Percentiles rank a stretch among this genome's conserved stretches.
These are phyloP conservation scores for Aromia moschata DNA, from an alignment of 2,888 invertebrate species.

Conservation along the genomic window DNA sequence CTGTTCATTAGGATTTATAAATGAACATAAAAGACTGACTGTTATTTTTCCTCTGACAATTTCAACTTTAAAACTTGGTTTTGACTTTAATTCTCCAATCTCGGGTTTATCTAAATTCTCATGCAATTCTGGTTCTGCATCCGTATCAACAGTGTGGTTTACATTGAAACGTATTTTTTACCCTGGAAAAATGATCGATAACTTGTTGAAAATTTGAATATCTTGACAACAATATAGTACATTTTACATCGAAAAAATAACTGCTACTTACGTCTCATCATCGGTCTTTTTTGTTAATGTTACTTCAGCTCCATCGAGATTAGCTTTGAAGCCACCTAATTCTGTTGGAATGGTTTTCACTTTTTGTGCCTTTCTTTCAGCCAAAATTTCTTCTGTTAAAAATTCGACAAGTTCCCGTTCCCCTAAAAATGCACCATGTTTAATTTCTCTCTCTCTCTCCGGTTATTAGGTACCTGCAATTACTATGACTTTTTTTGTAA, in stretches of 20 bases:
- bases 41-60: conserved; percentile 80
- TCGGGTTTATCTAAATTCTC: conserved; percentile 75
- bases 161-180: conserved; percentile 84
- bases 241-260: neutral
- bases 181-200: neutral
- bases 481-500: too few relatives aligned
- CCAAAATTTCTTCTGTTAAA: conserved; percentile 90
- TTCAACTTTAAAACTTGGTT: conserved; percentile 92
- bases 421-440: conserved; percentile 69
- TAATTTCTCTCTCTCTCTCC: too few relatives aligned
- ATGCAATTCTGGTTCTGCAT: conserved; percentile 73
- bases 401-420: conserved; percentile 91
- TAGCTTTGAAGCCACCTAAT: conserved; percentile 84
- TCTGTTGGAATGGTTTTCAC: conserved; percentile 77
- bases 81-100: conserved; percentile 85
- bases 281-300: conserved; percentile 77
- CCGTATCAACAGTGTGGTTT: conserved; percentile 93
- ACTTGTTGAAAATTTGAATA: neutral
- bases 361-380: conserved; percentile 87
- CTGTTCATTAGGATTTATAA: conserved; percentile 69
- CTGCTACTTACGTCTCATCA: conserved; percentile 77
- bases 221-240: neutral
- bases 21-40: conserved; percentile 87
- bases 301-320: conserved; percentile 85
- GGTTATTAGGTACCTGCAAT: too few relatives aligned